Percentiles rank a stretch among this genome's conserved stretches.
Conservation (phyloP, 2,888 invertebrate species). For the Physocephala rufipes region DNA sequence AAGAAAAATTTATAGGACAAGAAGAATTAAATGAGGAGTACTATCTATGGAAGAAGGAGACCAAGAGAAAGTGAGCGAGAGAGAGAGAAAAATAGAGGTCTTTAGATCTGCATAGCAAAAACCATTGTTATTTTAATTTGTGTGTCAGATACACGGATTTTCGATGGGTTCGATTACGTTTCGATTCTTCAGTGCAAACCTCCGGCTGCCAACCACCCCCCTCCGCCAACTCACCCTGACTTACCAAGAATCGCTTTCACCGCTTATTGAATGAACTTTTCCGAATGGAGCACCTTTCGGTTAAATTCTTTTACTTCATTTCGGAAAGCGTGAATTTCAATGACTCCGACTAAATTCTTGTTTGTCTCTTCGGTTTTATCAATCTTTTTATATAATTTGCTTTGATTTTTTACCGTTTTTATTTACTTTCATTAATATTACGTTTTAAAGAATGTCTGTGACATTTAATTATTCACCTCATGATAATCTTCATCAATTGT, state of each 20-base stretch:
- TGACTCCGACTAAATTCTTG: not conserved
- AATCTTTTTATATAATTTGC: not conserved
- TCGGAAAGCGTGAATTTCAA: not conserved
- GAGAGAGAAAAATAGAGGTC: not conserved
- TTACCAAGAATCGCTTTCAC: not conserved
- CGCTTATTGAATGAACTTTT: not conserved
- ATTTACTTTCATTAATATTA: slow-evolving; percentile 55
- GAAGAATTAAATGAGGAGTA: not conserved
- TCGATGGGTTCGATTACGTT: slow-evolving; percentile 6
- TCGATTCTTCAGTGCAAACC: not conserved
- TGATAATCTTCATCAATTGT: slow-evolving; percentile 16
- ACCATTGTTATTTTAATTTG: slow-evolving; percentile 40
- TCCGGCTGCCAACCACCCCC: no score
- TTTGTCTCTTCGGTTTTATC: not conserved
- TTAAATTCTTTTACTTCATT: not conserved
- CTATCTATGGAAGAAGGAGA: not conserved
- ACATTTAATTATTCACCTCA: slow-evolving; percentile 45
- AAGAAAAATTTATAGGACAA: not conserved
- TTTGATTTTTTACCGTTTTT: not conserved
- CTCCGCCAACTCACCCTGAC: no score
- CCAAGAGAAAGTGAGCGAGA: not conserved
- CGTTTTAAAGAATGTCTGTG: slow-evolving; percentile 53
- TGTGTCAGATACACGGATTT: slow-evolving; percentile 35
- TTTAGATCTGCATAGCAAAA: not conserved
- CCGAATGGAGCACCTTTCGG: not conserved